phyloP scores from a whole-genome alignment of 2,797 vertebrate species.

The Gymnothorax javanicus region DNA sequence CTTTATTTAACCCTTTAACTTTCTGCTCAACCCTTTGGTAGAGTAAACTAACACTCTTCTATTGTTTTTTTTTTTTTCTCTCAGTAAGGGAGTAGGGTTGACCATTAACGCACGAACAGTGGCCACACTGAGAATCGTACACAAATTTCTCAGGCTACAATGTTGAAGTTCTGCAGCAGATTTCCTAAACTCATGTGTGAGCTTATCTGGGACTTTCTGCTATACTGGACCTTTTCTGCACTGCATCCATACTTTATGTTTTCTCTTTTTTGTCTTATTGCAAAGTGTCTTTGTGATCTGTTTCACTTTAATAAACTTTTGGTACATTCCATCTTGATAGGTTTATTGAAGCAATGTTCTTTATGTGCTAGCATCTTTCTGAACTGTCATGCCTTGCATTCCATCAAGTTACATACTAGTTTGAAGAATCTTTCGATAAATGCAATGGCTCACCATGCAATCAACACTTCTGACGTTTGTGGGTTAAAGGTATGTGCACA shows the following conservation, averaged over 20 bases:
- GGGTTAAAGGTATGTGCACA: not conserved
- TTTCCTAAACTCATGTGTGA: not conserved
- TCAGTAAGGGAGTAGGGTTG: not conserved
- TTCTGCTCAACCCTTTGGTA: too few relatives aligned
- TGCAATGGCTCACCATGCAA: not conserved
- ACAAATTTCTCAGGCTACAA: not conserved
- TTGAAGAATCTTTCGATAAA: not conserved
- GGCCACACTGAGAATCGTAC: not conserved
- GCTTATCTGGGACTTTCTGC: not conserved
- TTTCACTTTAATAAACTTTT: not conserved
- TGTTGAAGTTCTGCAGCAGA: not conserved
- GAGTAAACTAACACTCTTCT: too few relatives aligned
- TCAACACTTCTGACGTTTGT: not conserved
- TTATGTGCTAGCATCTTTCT: not conserved
- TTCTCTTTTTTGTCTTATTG: too few relatives aligned
- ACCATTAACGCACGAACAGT: not conserved
- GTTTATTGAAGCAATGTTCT: not conserved
- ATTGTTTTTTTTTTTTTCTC: not conserved
- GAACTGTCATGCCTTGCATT: slow-evolving; percentile 2
- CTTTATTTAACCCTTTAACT: too few relatives aligned
- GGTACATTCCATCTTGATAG: not conserved
- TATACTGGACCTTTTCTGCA: not conserved
- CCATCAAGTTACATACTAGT: not conserved
- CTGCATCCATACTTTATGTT: too few relatives aligned
- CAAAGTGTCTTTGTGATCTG: too few relatives aligned